Conservation (phyloP, 2,113 vertebrate species). For the Pollachius pollachius region DNA sequence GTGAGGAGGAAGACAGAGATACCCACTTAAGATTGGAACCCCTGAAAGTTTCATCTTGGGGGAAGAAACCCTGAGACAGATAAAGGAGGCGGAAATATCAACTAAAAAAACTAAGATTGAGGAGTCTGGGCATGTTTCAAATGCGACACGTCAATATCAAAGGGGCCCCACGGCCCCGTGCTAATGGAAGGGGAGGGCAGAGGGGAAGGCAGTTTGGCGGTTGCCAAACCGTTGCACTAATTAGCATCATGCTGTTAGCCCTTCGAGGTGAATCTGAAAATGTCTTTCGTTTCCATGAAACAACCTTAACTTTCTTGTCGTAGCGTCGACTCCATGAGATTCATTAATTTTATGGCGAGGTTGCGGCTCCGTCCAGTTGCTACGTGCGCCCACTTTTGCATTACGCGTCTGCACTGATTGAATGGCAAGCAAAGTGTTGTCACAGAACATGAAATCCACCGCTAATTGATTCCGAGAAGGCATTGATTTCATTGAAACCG, state of each 20-base stretch:
- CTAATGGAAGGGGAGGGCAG: slow-evolving; percentile 35
- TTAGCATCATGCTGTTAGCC: slow-evolving; percentile 37
- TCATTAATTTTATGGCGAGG: slow-evolving; percentile 12
- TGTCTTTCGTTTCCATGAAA: not conserved
- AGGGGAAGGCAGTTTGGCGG: slow-evolving; percentile 24
- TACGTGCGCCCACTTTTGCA: too few species aligned
- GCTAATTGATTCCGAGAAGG: not conserved
- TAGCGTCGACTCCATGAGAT: not conserved
- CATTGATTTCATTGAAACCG: not conserved
- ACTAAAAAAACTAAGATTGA: too few species aligned
- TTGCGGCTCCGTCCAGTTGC: too few species aligned
- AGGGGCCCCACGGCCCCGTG: slow-evolving; percentile 17
- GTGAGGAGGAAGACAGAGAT: too few species aligned
- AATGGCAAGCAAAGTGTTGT: not conserved
- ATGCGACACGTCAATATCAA: slow-evolving; percentile 18
- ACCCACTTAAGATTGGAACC: too few species aligned
- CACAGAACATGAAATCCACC: not conserved
- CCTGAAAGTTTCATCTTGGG: too few species aligned
- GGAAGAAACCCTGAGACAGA: too few species aligned
- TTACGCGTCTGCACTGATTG: not conserved
- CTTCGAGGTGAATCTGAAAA: slow-evolving; percentile 27
- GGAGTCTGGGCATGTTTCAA: too few species aligned
- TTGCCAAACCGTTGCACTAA: slow-evolving; percentile 28
- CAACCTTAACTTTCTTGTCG: not conserved
- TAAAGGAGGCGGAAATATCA: too few species aligned